phyloP scores from a whole-genome alignment of 2,888 invertebrate genomes.

The Piscicola geometra region DNA sequence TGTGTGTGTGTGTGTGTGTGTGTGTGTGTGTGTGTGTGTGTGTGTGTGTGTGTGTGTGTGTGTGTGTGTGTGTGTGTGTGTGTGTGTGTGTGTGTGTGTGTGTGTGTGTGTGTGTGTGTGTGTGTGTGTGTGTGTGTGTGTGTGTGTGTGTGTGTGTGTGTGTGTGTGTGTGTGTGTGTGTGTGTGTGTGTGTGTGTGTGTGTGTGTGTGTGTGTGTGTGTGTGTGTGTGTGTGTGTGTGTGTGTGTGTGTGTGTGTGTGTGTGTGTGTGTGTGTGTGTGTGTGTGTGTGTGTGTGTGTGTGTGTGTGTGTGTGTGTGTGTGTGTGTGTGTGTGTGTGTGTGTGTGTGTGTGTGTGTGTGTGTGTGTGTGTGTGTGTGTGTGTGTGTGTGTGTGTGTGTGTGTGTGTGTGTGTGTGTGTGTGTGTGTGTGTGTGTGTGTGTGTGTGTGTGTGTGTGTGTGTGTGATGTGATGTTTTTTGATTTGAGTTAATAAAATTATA shows the following conservation, averaged over 20 bases:
- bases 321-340: conserved; percentile 16
- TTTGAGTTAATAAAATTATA: too few species aligned
- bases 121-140: not conserved
- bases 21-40: conserved; percentile 8
- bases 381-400: conserved; percentile 14
- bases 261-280: conserved; percentile 16
- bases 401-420: conserved; percentile 28
- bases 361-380: conserved; percentile 22
- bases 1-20: conserved; percentile 22
- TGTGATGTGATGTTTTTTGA: too few species aligned
- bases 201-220: not conserved
- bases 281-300: conserved; percentile 14
- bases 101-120: conserved; percentile 2
- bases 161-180: conserved; percentile 13
- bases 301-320: conserved; percentile 17
- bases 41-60: conserved; percentile 29
- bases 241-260: conserved; percentile 11
- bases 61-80: conserved; percentile 17
- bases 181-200: conserved; percentile 14
- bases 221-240: not conserved
- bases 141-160: conserved; percentile 15
- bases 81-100: conserved; percentile 21
- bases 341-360: conserved; percentile 20
- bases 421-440: conserved; percentile 14
- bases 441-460: conserved; percentile 24